Evolutionary conservation across 2,797 vertebrate species (phyloP), one percentile per base, ranked within the genome.

Genomic region (Apogon talboti): DNA sequence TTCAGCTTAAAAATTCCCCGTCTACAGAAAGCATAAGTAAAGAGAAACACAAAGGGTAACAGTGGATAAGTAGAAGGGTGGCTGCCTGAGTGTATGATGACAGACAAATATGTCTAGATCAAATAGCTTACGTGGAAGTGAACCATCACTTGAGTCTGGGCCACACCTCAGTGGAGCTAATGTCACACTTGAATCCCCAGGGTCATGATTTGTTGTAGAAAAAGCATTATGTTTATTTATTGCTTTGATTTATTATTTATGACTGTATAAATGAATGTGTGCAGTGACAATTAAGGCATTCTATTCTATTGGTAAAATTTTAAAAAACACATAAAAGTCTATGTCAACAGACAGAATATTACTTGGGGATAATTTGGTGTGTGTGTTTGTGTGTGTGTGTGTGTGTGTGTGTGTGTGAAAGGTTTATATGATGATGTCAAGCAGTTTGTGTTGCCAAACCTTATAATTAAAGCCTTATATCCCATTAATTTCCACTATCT

Each of bases 81-180:
- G 35, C 3, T 68, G 24, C 24, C 24, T 28, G 24, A 10, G 16
- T 12, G 12, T n/a, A 12, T 14, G 11, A 30, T 49, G 66, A 67
- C 48, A 69, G 37, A 66, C 0, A 18, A 33, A 15, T n/a, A 8
- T 41, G 11, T 7, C 19, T 14, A 38, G 44, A 46, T 48, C 4
- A 50, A 47, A 47, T 11, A 24, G 4, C 24, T 5, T 28, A 28
- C 4, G 24, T 28, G 6, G 24, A 54, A 40, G 52, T 18, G 1
- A 48, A n/a, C 40, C 37, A 15, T 6, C 38, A 56, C 49, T 41
- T 18, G 2, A 45, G 7, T 45, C 6, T 54, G 16, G 57, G 47
- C 33, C 66, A 72, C 69, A 67, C 78, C 78, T 45, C 9, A 18
- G 3, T 3, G 16, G 40, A 11, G 56, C 47, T 30, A 41, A 15